A percentile compares a stretch with the other conserved stretches of the same genome.
phyloP scores from a whole-genome alignment of 2,888 invertebrate species.

The Drosophila neotestacea region DNA sequence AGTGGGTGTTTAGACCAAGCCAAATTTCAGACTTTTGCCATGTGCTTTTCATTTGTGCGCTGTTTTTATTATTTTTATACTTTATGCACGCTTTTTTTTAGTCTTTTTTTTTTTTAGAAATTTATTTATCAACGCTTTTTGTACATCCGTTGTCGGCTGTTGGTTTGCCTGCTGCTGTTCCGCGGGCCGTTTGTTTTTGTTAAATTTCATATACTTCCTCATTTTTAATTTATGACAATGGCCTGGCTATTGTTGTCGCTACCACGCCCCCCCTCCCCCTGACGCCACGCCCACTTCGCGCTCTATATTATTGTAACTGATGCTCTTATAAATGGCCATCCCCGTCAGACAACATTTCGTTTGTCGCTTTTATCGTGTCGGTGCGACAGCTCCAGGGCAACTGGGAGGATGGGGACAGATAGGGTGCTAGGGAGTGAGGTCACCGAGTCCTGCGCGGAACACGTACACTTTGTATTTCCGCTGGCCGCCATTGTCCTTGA shows the following conservation, averaged over 20 bases:
- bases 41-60: slow-evolving; percentile 23
- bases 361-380: slow-evolving; percentile 77
- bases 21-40: slow-evolving; percentile 41
- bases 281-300: slow-evolving; percentile 31
- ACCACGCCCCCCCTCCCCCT: not conserved
- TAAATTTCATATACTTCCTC: slow-evolving; percentile 78
- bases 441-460: slow-evolving; percentile 49
- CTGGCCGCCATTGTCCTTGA: slow-evolving; percentile 76
- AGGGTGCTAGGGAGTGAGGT: slow-evolving; percentile 27
- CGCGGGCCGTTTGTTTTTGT: slow-evolving; percentile 73
- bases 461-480: slow-evolving; percentile 78
- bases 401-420: not conserved
- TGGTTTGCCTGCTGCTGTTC: slow-evolving; percentile 37
- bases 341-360: slow-evolving; percentile 70
- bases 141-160: slow-evolving; percentile 65
- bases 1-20: slow-evolving; percentile 17
- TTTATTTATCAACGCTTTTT: slow-evolving; percentile 79
- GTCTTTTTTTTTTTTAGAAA: slow-evolving; percentile 55
- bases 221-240: slow-evolving; percentile 83
- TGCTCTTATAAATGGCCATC: slow-evolving; percentile 76
- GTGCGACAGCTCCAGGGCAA: slow-evolving; percentile 49
- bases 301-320: slow-evolving; percentile 77
- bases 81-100: slow-evolving; percentile 14
- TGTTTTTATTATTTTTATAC: slow-evolving; percentile 19
- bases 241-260: slow-evolving; percentile 65